phyloP scores from a whole-genome alignment of 1,140 invertebrate genomes.

The Solen grandis region DNA sequence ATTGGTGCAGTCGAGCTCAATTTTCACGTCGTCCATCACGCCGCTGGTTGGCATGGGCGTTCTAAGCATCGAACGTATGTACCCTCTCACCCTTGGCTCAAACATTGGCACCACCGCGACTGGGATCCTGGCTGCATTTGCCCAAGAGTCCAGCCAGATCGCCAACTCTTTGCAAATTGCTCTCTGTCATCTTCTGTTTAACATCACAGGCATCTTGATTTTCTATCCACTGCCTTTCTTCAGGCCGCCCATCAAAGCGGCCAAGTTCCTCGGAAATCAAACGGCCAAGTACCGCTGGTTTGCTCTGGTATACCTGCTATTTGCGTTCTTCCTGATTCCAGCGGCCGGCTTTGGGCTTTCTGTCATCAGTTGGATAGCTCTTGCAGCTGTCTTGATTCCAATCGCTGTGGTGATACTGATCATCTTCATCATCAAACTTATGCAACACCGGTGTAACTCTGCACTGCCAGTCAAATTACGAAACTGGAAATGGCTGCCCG shows the following conservation, averaged over 20 bases:
- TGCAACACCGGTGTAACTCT: slow-evolving; percentile 66
- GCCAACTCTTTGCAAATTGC: slow-evolving; percentile 83
- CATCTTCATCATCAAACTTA: slow-evolving; percentile 70
- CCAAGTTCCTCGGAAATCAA: slow-evolving; percentile 82
- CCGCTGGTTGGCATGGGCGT: slow-evolving; percentile 85
- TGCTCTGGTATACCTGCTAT: slow-evolving; percentile 83
- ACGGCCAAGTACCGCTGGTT: slow-evolving; percentile 84
- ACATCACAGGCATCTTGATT: slow-evolving; percentile 81
- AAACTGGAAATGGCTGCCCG: slow-evolving; percentile 76
- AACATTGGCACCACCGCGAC: slow-evolving; percentile 86
- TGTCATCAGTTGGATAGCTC: slow-evolving; percentile 70
- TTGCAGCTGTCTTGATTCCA: slow-evolving; percentile 66
- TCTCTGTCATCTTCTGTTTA: slow-evolving; percentile 81
- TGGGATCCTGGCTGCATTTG: slow-evolving; percentile 82
- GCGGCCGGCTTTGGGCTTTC: slow-evolving; percentile 81
- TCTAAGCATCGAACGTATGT: slow-evolving; percentile 83
- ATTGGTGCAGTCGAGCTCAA: slow-evolving; percentile 84
- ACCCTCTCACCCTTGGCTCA: slow-evolving; percentile 84
- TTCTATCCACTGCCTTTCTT: slow-evolving; percentile 85
- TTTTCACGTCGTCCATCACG: slow-evolving; percentile 85
- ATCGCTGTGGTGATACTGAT: slow-evolving; percentile 61
- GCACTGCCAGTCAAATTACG: slow-evolving; percentile 65
- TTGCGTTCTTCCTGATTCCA: slow-evolving; percentile 83
- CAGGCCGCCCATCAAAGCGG: slow-evolving; percentile 82
- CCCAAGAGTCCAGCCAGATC: slow-evolving; percentile 77